A percentile compares a stretch with the other conserved stretches of the same genome.
Evolutionary conservation across 2,113 vertebrate genomes (phyloP).

Genomic region (Leptocoma aspasia): DNA sequence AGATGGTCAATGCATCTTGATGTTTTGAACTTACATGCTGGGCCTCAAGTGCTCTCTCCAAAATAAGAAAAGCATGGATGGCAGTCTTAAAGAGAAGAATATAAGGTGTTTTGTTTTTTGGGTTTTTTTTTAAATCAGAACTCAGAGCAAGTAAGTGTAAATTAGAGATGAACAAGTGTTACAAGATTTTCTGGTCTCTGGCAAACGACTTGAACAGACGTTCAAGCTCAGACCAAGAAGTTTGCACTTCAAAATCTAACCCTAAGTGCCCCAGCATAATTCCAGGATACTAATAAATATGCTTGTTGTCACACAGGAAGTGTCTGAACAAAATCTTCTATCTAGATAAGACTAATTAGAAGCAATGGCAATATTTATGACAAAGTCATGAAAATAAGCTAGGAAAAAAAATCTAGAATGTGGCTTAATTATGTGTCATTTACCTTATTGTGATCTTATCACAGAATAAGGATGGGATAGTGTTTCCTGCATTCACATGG

Average conservation of each 20-base stretch:
- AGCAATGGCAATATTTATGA: not conserved
- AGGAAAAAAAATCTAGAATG: not conserved
- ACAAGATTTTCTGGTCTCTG: not conserved
- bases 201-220: fast-evolving
- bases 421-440: not conserved
- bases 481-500: not conserved
- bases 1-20: not conserved
- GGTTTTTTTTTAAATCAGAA: not conserved
- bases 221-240: not conserved
- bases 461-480: not conserved
- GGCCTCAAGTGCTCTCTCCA: not conserved
- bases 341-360: not conserved
- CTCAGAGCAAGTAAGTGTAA: not conserved
- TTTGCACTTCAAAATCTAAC: not conserved
- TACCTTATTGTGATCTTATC: not conserved
- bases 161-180: not conserved
- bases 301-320: not conserved
- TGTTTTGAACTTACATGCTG: not conserved
- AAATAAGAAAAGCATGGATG: not conserved
- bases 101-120: too few species aligned
- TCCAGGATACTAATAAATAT: not conserved
- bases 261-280: not conserved
- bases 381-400: not conserved
- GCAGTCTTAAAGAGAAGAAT: not conserved
- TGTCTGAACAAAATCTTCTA: not conserved